Conservation (phyloP, 2,888 invertebrate genomes). For the Agrotis ipsilon region DNA sequence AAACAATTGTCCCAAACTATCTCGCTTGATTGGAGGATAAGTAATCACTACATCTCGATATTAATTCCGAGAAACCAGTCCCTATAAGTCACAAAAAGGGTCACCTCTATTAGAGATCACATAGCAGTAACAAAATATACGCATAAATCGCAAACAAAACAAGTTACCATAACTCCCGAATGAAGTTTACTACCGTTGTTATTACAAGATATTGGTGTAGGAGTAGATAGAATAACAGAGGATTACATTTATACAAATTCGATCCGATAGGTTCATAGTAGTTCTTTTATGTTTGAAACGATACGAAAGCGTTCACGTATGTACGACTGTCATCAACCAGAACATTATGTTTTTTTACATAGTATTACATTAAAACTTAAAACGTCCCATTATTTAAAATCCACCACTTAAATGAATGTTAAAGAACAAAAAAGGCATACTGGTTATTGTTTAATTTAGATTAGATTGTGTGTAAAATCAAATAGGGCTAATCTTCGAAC, state of each 20-base stretch:
- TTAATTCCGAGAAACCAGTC: slow-evolving; percentile 15
- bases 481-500: too few relatives aligned
- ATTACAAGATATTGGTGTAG: slow-evolving; percentile 22
- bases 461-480: too few relatives aligned
- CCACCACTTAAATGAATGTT: background rate
- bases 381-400: background rate
- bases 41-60: slow-evolving; percentile 29
- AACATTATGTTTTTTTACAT: too few relatives aligned
- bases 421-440: too few relatives aligned
- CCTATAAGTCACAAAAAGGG: slow-evolving; percentile 11
- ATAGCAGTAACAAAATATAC: slow-evolving; percentile 31
- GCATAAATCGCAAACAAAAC: slow-evolving; percentile 47
- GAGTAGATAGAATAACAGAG: slow-evolving; percentile 25
- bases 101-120: slow-evolving; percentile 21
- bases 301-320: background rate
- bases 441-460: too few relatives aligned
- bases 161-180: slow-evolving; percentile 36
- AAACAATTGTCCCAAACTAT: slow-evolving; percentile 6
- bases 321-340: too few relatives aligned
- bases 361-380: too few relatives aligned
- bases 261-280: too few relatives aligned
- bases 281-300: background rate
- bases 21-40: slow-evolving; percentile 24
- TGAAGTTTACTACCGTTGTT: slow-evolving; percentile 36
- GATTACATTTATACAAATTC: background rate